Percentiles rank a stretch among this genome's conserved stretches.
Conservation (phyloP, 2,888 invertebrate species). For the Apodemia mormo region DNA sequence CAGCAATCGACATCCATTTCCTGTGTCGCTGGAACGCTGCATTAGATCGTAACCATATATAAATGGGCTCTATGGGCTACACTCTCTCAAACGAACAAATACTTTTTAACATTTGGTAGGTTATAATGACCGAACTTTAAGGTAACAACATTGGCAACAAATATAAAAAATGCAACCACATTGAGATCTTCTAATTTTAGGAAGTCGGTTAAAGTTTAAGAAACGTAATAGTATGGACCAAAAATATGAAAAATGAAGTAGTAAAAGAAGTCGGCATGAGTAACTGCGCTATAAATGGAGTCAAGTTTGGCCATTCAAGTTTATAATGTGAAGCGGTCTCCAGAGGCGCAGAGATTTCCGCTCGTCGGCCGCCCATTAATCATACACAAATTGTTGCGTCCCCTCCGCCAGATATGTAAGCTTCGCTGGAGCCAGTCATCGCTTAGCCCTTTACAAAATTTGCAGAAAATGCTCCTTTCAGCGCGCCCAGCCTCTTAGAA, state of each 20-base stretch:
- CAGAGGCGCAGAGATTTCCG: slow-evolving; percentile 48
- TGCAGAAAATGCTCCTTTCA: slow-evolving; percentile 47
- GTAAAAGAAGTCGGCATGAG: neutral
- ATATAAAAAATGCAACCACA: too few species aligned
- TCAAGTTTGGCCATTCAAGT: slow-evolving; percentile 39
- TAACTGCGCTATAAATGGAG: slow-evolving; percentile 22
- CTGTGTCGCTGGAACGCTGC: too few species aligned
- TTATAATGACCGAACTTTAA: too few species aligned
- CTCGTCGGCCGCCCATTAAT: slow-evolving; percentile 50
- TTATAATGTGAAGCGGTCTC: slow-evolving; percentile 58
- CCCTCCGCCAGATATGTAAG: slow-evolving; percentile 51
- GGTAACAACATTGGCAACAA: too few species aligned
- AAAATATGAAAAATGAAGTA: neutral
- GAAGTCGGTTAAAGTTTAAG: neutral
- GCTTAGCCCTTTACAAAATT: slow-evolving; percentile 47
- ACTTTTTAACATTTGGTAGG: too few species aligned
- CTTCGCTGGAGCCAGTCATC: slow-evolving; percentile 68
- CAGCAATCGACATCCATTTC: too few species aligned
- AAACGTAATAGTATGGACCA: neutral
- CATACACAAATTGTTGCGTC: slow-evolving; percentile 61
- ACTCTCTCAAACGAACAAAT: too few species aligned
- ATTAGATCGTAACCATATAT: too few species aligned
- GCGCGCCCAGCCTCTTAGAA: slow-evolving; percentile 39
- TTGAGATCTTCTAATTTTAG: too few species aligned
- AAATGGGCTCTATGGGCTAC: too few species aligned